Evolutionary conservation across 1,140 invertebrate species (phyloP).

Genomic region (Streblospio benedicti): DNA sequence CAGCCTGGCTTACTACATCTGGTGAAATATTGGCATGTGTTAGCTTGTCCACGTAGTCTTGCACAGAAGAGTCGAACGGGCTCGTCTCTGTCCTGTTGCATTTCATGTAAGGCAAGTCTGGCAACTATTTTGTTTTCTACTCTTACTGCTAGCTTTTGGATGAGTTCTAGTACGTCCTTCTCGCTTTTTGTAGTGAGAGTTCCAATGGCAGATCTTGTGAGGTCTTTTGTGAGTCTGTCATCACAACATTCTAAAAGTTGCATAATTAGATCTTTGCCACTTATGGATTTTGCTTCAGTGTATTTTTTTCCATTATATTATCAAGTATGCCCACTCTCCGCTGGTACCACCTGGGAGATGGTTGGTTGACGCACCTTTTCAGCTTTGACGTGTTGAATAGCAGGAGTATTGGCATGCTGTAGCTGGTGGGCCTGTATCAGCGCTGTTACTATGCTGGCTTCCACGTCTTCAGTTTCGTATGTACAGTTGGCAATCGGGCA

Average conservation of each 20-base stretch:
- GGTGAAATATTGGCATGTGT: too few species aligned
- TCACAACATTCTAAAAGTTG: slow-evolving; percentile 25
- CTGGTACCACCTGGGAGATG: background rate
- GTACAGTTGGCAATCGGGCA: too few species aligned
- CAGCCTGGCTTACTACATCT: too few species aligned
- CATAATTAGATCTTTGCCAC: slow-evolving; percentile 12
- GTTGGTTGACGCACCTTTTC: background rate
- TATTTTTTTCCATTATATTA: slow-evolving; percentile 13
- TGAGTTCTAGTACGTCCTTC: slow-evolving; percentile 18
- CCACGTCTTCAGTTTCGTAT: too few species aligned
- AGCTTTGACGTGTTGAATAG: too few species aligned
- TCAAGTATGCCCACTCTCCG: slow-evolving; percentile 4
- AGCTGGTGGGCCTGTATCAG: too few species aligned
- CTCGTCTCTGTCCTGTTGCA: slow-evolving; percentile 22
- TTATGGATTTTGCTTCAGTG: slow-evolving; percentile 14
- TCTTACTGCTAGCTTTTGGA: slow-evolving; percentile 18
- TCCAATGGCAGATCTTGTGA: slow-evolving; percentile 18
- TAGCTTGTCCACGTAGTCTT: too few species aligned
- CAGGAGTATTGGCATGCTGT: too few species aligned
- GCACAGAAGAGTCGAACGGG: slow-evolving; percentile 17
- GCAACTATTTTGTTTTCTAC: slow-evolving; percentile 24
- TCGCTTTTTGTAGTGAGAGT: slow-evolving; percentile 14
- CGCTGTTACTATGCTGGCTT: too few species aligned
- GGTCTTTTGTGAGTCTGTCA: slow-evolving; percentile 15
- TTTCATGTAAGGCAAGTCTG: slow-evolving; percentile 19